Evolutionary conservation across 1,140 invertebrate genomes (phyloP).

Genomic region (Octopus sinensis): DNA sequence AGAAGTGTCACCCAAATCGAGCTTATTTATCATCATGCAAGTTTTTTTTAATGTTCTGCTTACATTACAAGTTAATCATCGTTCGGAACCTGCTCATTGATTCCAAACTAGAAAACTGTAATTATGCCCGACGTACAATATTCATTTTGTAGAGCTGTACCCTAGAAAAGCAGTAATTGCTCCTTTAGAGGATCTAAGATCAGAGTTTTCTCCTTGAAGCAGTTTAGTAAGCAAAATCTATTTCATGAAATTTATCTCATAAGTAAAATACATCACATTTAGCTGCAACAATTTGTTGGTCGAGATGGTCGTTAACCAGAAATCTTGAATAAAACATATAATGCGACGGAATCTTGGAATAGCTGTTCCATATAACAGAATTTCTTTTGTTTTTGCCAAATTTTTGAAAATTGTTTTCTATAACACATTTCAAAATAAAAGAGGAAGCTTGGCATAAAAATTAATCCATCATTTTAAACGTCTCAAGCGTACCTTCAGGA

Average conservation of each 20-base stretch:
- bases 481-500: too few relatives aligned
- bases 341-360: too few relatives aligned
- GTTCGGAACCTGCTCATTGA: neutral
- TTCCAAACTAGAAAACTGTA: too few relatives aligned
- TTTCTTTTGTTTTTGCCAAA: too few relatives aligned
- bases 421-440: too few relatives aligned
- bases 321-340: too few relatives aligned
- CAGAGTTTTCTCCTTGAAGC: neutral
- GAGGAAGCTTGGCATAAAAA: too few relatives aligned
- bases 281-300: neutral
- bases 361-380: too few relatives aligned
- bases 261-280: neutral
- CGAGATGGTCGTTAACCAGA: neutral
- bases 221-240: neutral
- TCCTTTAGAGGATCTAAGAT: neutral
- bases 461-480: too few relatives aligned
- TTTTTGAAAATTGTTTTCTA: too few relatives aligned
- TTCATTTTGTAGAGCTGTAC: neutral
- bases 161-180: neutral
- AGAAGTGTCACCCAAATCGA: neutral
- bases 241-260: neutral
- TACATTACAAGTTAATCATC: neutral
- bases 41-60: neutral
- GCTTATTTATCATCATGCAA: neutral
- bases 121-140: neutral